A percentile compares a stretch with the other conserved stretches of the same genome.
phyloP scores from a whole-genome alignment of 2,888 invertebrate genomes.

The Lamproptera curius region DNA sequence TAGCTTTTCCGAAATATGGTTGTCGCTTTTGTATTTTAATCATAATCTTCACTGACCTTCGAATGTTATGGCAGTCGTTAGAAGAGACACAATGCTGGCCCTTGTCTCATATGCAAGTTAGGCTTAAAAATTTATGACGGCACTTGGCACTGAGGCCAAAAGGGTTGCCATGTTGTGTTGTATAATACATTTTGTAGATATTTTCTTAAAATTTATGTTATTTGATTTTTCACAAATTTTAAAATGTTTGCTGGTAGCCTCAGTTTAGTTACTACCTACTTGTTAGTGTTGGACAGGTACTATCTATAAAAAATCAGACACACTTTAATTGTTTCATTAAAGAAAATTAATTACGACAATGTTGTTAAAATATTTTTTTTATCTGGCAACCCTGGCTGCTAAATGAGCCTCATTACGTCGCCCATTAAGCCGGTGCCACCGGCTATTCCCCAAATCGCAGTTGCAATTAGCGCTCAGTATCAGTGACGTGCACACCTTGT shows the following conservation, averaged over 20 bases:
- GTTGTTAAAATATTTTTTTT: neutral
- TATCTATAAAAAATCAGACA: too few species aligned
- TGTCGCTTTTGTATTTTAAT: conserved; percentile 10
- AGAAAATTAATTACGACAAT: too few species aligned
- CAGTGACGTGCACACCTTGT: neutral
- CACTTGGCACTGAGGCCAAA: neutral
- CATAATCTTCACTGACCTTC: conserved; percentile 6
- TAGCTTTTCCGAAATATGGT: neutral
- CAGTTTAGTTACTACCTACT: neutral
- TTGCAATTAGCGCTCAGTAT: neutral
- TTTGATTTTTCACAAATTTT: neutral
- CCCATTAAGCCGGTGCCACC: neutral
- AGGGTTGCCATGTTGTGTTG: conserved; percentile 1
- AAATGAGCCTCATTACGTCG: neutral
- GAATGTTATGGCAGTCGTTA: neutral
- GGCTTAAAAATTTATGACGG: neutral
- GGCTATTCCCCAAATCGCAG: neutral
- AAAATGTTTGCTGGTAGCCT: neutral
- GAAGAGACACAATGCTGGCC: neutral
- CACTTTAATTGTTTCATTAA: neutral
- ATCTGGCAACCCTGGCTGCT: neutral
- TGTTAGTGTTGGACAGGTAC: neutral
- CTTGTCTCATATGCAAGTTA: conserved; percentile 13
- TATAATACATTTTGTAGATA: neutral
- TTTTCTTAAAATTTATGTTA: neutral